Conservation (phyloP, 2,888 invertebrate species). For the Mesoligia furuncula region DNA sequence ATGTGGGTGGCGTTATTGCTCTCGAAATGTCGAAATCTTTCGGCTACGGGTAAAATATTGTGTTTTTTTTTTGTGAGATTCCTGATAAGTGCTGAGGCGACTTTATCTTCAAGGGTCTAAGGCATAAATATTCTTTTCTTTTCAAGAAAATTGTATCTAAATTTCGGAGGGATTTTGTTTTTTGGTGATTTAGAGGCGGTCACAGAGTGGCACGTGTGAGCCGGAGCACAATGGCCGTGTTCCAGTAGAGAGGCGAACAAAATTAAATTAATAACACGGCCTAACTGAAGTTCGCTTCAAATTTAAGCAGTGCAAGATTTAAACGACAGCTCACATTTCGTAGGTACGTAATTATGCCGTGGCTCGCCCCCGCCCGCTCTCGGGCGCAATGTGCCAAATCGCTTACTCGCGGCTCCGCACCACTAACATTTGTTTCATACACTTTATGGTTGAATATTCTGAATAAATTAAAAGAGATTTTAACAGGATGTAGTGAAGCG, state of each 20-base stretch:
- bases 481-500: constrained; percentile 46
- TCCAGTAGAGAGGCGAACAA: constrained; percentile 72
- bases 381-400: constrained; percentile 89
- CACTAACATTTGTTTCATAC: constrained; percentile 75
- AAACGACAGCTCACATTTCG: constrained; percentile 88
- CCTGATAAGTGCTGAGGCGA: constrained; percentile 60
- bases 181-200: constrained; percentile 59
- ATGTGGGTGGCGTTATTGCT: constrained; percentile 61
- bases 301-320: constrained; percentile 89
- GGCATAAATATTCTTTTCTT: constrained; percentile 66
- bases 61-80: constrained; percentile 61
- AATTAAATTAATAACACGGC: constrained; percentile 85
- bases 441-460: constrained; percentile 55
- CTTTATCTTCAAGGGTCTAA: constrained; percentile 60
- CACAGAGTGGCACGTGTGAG: constrained; percentile 57
- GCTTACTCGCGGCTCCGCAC: constrained; percentile 85
- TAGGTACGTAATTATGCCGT: constrained; percentile 88
- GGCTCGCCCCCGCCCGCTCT: constrained; percentile 79
- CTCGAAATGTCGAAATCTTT: constrained; percentile 60
- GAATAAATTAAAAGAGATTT: constrained; percentile 58
- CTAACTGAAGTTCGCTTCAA: constrained; percentile 84
- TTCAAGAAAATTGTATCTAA: constrained; percentile 59
- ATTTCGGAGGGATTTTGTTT: constrained; percentile 59
- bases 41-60: constrained; percentile 57
- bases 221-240: constrained; percentile 64